Evolutionary conservation across 1,140 invertebrate genomes (phyloP), one percentile per base, ranked within the genome.

Genomic region (Hydropsyche tenuis): DNA sequence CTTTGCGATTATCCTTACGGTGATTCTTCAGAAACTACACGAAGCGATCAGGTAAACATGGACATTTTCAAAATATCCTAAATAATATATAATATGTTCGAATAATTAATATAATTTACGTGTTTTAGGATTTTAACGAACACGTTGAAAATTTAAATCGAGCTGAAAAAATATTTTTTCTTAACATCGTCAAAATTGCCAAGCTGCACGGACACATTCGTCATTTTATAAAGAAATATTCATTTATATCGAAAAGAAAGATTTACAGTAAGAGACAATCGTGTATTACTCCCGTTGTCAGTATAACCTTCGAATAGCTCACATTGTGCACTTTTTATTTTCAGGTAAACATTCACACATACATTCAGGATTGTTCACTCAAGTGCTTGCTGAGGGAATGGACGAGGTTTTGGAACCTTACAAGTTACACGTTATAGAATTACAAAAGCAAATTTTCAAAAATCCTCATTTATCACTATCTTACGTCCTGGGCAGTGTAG

Each of bases 331-430:
- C 12, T 42, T 51, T 12, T 30, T 42, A 16, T 45, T 74, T 73
- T 43, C 30, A 73, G 72, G 48, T 64, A 64, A 70, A 18, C 12
- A 46, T 46, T 20, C n/a, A 2, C 30, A 23, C 16, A 20, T 51
- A 27, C n/a, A n/a, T 25, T 80, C 78, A 78, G 83, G 83, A n/a
- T 69, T 84, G 16, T 86, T 85, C 75, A 80, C 81, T 4, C 85
- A 86, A 81, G 83, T 84, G 1, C 64, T 86, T 1, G 83, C 83
- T 76, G 85, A 86, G 79, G 85, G 84, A 1, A 80, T 86, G 14
- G 78, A 81, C 30, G 83, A 85, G 77, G 81, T 85, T 5, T 75
- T 86, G 51, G 78, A 82, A 75, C 77, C 80, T 4, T 86, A 84
- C 65, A 83, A 82, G 69, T 78, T 82, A 73, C 81, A 81, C 23